Evolutionary conservation across 37 sponge, comb jelly and placozoan species (phyloP), one percentile per base, ranked within the genome.

Genomic region (Eunapius fragilis): DNA sequence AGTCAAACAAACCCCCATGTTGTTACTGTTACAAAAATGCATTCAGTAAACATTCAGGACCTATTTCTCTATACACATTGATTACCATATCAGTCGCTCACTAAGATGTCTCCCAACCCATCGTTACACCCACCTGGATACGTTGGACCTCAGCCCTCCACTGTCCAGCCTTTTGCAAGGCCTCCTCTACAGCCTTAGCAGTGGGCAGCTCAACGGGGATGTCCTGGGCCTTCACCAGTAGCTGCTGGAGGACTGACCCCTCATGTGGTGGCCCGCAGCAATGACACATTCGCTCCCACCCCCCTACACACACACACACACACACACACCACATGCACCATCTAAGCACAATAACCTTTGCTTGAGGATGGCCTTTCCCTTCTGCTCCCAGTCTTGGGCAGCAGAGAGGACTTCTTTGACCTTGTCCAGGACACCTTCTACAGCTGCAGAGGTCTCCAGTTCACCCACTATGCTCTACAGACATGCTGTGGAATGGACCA

Each of bases 341-440:
- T n/a, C n/a, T n/a, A n/a, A n/a, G n/a, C n/a, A n/a, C n/a, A n/a
- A n/a, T n/a, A 23, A 89, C 88, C 79, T 85, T 74, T 84, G 74
- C 72, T 88, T 88, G 31, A 96, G 82, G 0, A 86, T 82, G 0
- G 31, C 67, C 37, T 85, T 84, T 3, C 86, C 88, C 76, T 89
- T 87, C 71, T 82, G 78, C 80, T 95, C 96, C 96, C 96, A 95
- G 26, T 92, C 79, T 58, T 90, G 90, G 31, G 88, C 88, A 0
- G 48, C 34, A 35, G 36, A 76, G 35, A 94, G 74, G 38, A 91
- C 67, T 31, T 67, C 26, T 49, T 77, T 81, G 37, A 87, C 76
- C 45, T 68, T 80, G 12, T 33, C 26, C 41, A 81, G 17, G 9
- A 67, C 68, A 23, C 14, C 41, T 70, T 81, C 76, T 9, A 87